Percentiles rank a stretch among this genome's conserved stretches.
These are phyloP conservation scores for Syrrhaptes paradoxus DNA, from an alignment of 2,113 vertebrate species.

Conservation along the genomic window DNA sequence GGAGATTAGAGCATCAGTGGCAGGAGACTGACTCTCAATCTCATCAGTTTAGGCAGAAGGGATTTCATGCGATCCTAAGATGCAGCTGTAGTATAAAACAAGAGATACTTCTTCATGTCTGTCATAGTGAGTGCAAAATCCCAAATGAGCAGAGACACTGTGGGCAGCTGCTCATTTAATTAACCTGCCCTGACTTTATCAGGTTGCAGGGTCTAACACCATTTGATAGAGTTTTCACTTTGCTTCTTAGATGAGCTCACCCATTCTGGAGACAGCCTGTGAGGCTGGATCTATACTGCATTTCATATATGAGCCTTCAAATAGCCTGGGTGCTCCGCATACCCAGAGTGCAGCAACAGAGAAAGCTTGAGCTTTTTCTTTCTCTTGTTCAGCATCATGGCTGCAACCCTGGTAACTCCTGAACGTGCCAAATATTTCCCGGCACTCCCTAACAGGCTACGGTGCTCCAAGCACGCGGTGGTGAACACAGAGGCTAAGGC, in stretches of 20 bases:
- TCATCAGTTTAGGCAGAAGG: constrained; percentile 36
- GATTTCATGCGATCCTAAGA: constrained; percentile 30
- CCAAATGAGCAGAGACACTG: not conserved
- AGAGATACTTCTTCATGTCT: constrained; percentile 24
- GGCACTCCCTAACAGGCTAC: not conserved
- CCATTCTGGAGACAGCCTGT: not conserved
- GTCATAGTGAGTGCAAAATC: not conserved
- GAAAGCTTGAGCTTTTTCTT: not conserved
- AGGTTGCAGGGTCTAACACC: not conserved
- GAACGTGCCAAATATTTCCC: not conserved
- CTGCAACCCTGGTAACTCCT: not conserved
- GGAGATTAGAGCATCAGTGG: constrained; percentile 18
- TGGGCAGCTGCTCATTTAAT: constrained; percentile 47
- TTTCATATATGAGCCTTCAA: not conserved
- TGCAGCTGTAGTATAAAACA: not conserved
- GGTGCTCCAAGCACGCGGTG: accelerated
- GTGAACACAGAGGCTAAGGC: not conserved
- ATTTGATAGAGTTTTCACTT: constrained; percentile 39
- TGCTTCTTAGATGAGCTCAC: not conserved
- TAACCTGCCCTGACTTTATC: constrained; percentile 23
- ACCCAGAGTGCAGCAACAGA: not conserved
- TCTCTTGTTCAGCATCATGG: not conserved
- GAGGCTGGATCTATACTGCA: not conserved
- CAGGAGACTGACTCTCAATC: constrained; percentile 26
- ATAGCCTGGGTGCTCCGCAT: accelerated